Conservation (phyloP, 2,797 vertebrate species). For the Melanotaenia parkinsoni region DNA sequence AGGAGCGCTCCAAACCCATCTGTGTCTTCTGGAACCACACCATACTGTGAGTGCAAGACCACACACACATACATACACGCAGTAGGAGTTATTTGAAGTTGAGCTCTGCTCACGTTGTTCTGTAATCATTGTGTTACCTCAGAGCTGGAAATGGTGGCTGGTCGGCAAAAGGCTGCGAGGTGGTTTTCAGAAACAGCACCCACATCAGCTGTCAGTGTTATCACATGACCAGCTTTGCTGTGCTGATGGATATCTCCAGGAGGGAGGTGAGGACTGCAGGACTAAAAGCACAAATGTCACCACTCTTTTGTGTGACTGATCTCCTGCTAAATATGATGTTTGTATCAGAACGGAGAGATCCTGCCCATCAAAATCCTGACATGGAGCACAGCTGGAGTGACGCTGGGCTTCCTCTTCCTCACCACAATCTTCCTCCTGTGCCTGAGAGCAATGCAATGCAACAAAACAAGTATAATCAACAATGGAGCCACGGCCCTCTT, state of each 20-base stretch:
- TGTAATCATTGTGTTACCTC: conserved; percentile 6
- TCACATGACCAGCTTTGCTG: conserved; percentile 95
- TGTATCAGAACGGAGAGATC: conserved; percentile 92
- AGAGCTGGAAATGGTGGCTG: conserved; percentile 87
- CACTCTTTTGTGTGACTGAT: background rate
- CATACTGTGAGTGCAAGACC: conserved; percentile 85
- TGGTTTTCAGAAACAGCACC: conserved; percentile 91
- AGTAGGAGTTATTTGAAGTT: background rate
- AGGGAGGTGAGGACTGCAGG: conserved; percentile 85
- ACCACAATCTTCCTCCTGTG: conserved; percentile 87
- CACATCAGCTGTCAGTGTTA: conserved; percentile 97
- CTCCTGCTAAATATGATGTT: background rate
- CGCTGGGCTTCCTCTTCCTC: conserved; percentile 89
- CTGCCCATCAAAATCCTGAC: conserved; percentile 91
- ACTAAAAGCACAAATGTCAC: background rate
- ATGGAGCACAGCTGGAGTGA: conserved; percentile 88
- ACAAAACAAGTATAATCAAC: conserved; percentile 90
- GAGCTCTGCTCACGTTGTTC: background rate
- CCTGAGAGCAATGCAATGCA: conserved; percentile 86
- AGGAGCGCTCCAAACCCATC: conserved; percentile 96
- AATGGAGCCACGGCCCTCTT: conserved; percentile 88
- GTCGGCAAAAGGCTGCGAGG: conserved; percentile 94
- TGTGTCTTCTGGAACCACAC: conserved; percentile 98
- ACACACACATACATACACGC: background rate
- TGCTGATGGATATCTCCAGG: conserved; percentile 95